Conservation (phyloP, 2,797 vertebrate species). For the Halcyon badia region DNA sequence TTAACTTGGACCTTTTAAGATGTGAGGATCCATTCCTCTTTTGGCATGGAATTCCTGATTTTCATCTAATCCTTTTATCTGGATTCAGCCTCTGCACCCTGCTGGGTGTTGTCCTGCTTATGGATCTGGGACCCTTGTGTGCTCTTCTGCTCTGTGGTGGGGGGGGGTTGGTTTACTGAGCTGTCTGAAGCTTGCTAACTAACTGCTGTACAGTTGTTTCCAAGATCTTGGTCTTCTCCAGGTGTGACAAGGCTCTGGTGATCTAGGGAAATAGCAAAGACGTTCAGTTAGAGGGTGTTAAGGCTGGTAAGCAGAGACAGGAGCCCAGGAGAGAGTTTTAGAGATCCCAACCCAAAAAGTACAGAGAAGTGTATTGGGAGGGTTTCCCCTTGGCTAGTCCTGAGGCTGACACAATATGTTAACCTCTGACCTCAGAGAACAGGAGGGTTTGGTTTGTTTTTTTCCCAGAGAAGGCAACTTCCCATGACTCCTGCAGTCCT, state of each 20-base stretch:
- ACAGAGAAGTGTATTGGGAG: too few relatives aligned
- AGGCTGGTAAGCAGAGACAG: neutral
- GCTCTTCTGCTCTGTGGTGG: neutral
- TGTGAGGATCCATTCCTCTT: neutral
- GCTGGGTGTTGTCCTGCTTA: neutral
- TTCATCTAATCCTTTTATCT: neutral
- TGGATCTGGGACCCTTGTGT: fast-evolving
- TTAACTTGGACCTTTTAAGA: neutral
- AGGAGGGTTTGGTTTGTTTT: neutral
- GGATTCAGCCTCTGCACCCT: neutral
- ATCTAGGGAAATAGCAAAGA: neutral
- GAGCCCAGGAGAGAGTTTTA: neutral
- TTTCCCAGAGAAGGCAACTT: neutral
- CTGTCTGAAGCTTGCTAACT: neutral
- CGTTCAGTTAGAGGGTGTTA: neutral
- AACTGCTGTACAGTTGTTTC: neutral
- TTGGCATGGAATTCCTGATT: neutral
- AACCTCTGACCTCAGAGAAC: neutral
- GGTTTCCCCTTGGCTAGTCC: neutral
- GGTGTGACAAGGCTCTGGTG: neutral
- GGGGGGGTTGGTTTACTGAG: neutral
- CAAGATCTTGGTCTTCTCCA: neutral
- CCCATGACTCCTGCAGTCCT: neutral
- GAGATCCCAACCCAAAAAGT: neutral
- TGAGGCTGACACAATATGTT: fast-evolving